Evolutionary conservation across 2,797 vertebrate genomes (phyloP).

Genomic region (Malurus leucopterus): DNA sequence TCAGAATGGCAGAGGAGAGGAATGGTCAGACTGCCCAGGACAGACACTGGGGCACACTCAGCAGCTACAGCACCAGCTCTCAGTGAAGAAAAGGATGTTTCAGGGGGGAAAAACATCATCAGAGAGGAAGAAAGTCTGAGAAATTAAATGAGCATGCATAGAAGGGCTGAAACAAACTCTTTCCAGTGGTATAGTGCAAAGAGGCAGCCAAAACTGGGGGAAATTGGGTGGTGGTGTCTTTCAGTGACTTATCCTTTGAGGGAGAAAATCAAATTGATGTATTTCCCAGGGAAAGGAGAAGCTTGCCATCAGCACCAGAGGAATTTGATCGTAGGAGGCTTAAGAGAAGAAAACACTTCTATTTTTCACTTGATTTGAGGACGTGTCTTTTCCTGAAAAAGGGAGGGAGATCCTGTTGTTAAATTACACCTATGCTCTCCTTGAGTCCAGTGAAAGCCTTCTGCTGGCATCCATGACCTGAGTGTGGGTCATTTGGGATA

Average conservation of each 20-base stretch:
- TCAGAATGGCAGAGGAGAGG: background rate
- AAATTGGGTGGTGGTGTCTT: background rate
- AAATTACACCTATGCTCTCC: background rate
- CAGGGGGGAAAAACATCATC: fast-evolving
- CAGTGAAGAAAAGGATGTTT: background rate
- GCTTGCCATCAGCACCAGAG: background rate
- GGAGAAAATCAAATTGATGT: constrained; percentile 1
- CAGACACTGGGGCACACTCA: background rate
- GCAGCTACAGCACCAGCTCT: background rate
- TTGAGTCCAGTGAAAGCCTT: background rate
- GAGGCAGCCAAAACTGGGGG: background rate
- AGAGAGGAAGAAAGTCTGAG: background rate
- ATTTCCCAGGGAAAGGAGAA: background rate
- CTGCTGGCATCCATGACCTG: background rate
- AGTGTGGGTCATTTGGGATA: background rate
- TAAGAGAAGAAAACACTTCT: background rate
- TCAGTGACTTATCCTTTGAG: constrained; percentile 8
- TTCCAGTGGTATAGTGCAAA: background rate
- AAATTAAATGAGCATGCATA: background rate
- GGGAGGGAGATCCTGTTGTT: background rate
- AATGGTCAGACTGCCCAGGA: background rate
- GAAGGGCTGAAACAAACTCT: background rate
- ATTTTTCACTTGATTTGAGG: background rate
- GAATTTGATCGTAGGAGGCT: background rate
- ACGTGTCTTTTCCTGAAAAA: background rate